phyloP scores from a whole-genome alignment of 2,797 vertebrate genomes.

The Crypturellus tataupa region DNA sequence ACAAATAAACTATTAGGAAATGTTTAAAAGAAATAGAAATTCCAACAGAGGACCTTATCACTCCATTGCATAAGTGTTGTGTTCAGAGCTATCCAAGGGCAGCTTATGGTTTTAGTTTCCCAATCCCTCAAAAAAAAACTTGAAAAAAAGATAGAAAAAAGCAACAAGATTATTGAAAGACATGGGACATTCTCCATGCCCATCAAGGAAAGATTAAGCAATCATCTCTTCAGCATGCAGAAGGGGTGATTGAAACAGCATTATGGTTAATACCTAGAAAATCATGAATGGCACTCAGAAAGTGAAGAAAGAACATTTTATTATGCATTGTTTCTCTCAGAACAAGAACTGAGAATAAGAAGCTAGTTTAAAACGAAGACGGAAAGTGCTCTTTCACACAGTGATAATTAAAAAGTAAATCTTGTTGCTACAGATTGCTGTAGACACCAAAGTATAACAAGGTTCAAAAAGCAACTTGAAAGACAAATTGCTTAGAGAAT shows the following conservation, averaged over 20 bases:
- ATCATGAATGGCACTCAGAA: neutral
- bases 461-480: neutral
- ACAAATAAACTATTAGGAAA: neutral
- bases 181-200: neutral
- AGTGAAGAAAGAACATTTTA: neutral
- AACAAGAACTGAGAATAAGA: neutral
- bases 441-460: neutral
- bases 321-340: neutral
- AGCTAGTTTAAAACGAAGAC: neutral
- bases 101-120: neutral
- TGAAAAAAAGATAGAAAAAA: neutral
- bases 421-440: neutral
- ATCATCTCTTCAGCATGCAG: neutral
- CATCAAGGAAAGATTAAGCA: neutral
- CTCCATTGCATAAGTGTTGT: rapidly evolving
- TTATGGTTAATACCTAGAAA: neutral
- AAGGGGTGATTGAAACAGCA: neutral
- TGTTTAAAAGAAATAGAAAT: neutral
- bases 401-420: neutral
- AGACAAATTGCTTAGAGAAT: neutral
- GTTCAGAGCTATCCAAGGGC: neutral
- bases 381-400: neutral
- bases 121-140: neutral
- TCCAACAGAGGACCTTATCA: neutral
- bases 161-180: neutral